Evolutionary conservation across 2,113 vertebrate species (phyloP).

Genomic region (Toxotes chatareus): DNA sequence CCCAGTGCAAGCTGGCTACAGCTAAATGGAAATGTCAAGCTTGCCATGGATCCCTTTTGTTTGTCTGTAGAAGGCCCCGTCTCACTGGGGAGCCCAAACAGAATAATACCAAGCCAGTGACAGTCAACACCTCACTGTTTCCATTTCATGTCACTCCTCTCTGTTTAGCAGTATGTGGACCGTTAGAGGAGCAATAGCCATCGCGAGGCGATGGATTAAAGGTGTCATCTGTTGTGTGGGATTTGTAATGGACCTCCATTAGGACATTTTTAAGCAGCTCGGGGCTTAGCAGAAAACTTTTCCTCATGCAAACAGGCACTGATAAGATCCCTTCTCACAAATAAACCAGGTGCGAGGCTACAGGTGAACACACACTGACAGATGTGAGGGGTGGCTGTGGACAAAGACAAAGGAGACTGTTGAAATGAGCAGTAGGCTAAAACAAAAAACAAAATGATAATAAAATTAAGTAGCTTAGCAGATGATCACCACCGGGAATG

Average conservation of each 20-base stretch:
- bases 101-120: conserved; percentile 63
- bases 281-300: conserved; percentile 14
- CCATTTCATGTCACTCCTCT: conserved; percentile 50
- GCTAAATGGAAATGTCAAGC: conserved; percentile 84
- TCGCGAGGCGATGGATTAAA: conserved; percentile 15
- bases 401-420: background rate
- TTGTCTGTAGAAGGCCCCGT: conserved; percentile 62
- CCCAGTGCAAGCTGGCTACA: conserved; percentile 49
- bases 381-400: background rate
- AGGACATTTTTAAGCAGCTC: conserved; percentile 16
- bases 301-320: conserved; percentile 6
- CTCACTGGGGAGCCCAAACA: conserved; percentile 59
- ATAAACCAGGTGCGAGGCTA: conserved; percentile 17
- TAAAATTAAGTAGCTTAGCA: background rate
- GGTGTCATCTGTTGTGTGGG: conserved; percentile 14
- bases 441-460: background rate
- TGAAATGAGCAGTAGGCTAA: background rate
- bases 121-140: conserved; percentile 62
- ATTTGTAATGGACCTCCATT: conserved; percentile 8
- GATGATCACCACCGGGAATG: background rate
- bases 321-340: conserved; percentile 27
- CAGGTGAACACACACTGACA: conserved; percentile 5
- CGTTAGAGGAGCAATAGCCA: conserved; percentile 14
- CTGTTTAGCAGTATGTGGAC: conserved; percentile 30
- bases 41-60: conserved; percentile 75